Conservation (phyloP, 1,140 invertebrate genomes). For the Tetragnatha versicolor region DNA sequence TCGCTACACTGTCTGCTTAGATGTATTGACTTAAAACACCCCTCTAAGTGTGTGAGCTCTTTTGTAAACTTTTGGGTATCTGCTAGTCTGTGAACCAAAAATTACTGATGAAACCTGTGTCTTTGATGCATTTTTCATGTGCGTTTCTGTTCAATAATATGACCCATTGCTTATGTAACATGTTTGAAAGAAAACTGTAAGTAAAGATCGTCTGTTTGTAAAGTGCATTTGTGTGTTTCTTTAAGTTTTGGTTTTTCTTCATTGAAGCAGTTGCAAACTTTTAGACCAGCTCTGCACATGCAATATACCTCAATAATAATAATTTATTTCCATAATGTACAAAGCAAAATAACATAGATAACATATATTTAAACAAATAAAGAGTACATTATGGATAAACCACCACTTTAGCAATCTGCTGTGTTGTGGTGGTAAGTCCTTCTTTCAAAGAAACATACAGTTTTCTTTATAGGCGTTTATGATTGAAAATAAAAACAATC, state of each 20-base stretch:
- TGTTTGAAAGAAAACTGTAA: constrained; percentile 53
- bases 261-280: no score
- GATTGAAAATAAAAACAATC: no score
- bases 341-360: no score
- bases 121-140: constrained; percentile 46
- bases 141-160: constrained; percentile 39
- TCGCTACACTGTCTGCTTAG: constrained; percentile 31
- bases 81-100: constrained; percentile 45
- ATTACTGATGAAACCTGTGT: constrained; percentile 31
- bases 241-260: constrained; percentile 2
- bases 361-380: no score
- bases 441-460: no score
- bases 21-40: background rate
- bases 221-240: constrained; percentile 25
- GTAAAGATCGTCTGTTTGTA: constrained; percentile 55
- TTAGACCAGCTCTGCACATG: no score
- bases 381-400: no score
- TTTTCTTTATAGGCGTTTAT: no score
- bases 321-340: no score
- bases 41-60: constrained; percentile 34
- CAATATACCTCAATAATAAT: no score
- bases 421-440: no score
- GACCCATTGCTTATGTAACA: constrained; percentile 48
- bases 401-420: no score
- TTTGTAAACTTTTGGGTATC: constrained; percentile 53